Evolutionary conservation across 2,797 vertebrate genomes (phyloP).

Genomic region (Clarias pachynema): DNA sequence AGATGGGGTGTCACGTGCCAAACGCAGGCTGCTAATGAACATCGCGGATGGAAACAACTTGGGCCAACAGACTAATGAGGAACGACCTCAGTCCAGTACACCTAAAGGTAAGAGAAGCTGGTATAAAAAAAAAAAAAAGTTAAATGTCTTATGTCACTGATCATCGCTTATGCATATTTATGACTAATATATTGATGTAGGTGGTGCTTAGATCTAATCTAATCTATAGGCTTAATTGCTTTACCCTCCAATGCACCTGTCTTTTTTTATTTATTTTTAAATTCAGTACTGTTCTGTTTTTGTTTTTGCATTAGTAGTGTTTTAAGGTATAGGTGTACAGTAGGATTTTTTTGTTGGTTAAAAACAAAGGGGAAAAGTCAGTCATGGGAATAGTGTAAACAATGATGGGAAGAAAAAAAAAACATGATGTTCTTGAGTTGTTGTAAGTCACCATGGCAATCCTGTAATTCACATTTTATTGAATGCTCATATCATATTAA

Average conservation of each 20-base stretch:
- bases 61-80: not conserved
- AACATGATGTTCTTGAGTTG: conserved; percentile 4
- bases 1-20: conserved; percentile 63
- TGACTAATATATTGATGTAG: not conserved
- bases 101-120: conserved; percentile 62
- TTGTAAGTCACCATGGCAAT: conserved; percentile 7
- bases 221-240: not conserved
- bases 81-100: conserved; percentile 54
- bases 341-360: conserved; percentile 1
- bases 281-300: not conserved
- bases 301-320: not conserved
- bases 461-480: not conserved
- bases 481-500: not conserved
- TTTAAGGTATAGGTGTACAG: not conserved
- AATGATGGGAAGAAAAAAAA: not conserved
- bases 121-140: not conserved
- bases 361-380: not conserved
- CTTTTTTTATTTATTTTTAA: not conserved
- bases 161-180: not conserved
- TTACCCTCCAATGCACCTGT: not conserved
- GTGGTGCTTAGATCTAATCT: not conserved
- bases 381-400: not conserved
- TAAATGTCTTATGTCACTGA: not conserved
- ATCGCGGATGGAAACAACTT: conserved; percentile 34
- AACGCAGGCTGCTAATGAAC: conserved; percentile 74